Base-by-base conservation (phyloP, 2,113 vertebrate genomes). In the Spilogale gracilis region DNA sequence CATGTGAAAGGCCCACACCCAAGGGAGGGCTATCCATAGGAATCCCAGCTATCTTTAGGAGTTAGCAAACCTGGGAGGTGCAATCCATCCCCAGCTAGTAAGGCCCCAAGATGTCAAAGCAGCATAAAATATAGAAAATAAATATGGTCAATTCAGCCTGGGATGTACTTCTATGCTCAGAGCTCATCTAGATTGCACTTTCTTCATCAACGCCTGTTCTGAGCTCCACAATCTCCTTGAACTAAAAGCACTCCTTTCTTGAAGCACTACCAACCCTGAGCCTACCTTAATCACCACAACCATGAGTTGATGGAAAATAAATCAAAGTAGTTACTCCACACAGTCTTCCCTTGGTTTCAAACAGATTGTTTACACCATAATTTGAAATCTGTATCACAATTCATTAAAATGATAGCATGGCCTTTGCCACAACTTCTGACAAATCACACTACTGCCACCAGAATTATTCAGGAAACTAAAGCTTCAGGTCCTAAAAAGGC, bases 371-470 rank as follows among this genome's bases (percentile, higher is more conserved):
- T 79, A 50, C 9, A 67, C 16, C 60, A 65, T 63, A 81, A 52
- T 50, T 74, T 92, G 50, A 91, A 96, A 92, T 61, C 63, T 78
- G 13, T 65, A 83, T 67, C 17, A 81, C n/a, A 84, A 79, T 0
- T 48, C 73, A 90, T 67, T 74, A 82, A 67, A 80, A 69, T 18
- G 58, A 84, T n/a, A 23, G 74, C 52, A 71, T 12, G 27, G 43
- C 43, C 67, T 83, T 73, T 88, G 38, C 63, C n/a, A 81, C 10
- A 87, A 65, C 45, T 73, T 91, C 27, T 93, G 16, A 89, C 23
- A 54, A 86, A 79, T n/a, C 30, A 52, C 13, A 92, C 65, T 30
- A 13, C 4, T 74, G 43, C 45, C 76, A 45, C 80, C n/a, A 84
- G 50, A 91, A 69, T 61, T 83, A 54, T 38, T 82, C 43, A n/a